phyloP scores from a whole-genome alignment of 2,797 vertebrate species.

The Galaxias olidus region DNA sequence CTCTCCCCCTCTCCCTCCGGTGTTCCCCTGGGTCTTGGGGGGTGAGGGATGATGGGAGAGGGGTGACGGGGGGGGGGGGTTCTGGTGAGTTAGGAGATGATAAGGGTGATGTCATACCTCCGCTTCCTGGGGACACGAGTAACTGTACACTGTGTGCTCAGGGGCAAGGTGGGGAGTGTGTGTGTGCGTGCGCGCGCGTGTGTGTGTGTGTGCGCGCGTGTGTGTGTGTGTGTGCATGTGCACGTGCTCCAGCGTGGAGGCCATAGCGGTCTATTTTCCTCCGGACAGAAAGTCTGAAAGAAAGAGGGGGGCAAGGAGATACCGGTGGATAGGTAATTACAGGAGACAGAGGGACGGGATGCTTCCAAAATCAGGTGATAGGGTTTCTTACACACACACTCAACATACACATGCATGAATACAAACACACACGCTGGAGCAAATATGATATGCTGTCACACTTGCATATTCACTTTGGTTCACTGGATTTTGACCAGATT shows the following conservation, averaged over 20 bases:
- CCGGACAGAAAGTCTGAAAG: slow-evolving; percentile 1
- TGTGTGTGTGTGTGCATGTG: slow-evolving; percentile 2
- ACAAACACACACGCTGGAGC: background rate
- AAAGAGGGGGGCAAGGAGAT: background rate
- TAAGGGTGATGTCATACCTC: slow-evolving; percentile 78
- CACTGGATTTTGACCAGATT: too few species aligned
- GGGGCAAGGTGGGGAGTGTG: slow-evolving; percentile 28
- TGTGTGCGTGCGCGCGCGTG: slow-evolving; percentile 23
- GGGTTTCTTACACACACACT: background rate
- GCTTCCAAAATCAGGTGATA: slow-evolving; percentile 10
- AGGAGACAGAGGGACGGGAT: background rate
- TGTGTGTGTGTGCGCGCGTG: slow-evolving; percentile 7
- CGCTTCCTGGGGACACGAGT: slow-evolving; percentile 76
- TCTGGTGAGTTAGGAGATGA: slow-evolving; percentile 62
- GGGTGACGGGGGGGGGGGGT: background rate
- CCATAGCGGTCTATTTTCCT: slow-evolving; percentile 1
- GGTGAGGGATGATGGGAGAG: background rate
- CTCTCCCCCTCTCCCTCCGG: slow-evolving; percentile 5
- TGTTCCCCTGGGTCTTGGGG: slow-evolving; percentile 8
- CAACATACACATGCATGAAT: background rate
- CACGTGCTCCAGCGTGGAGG: slow-evolving; percentile 18
- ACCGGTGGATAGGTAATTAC: slow-evolving; percentile 3
- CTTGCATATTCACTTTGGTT: too few species aligned
- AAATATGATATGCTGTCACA: too few species aligned
- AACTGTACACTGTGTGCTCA: slow-evolving; percentile 70